Evolutionary conservation across 2,113 vertebrate genomes (phyloP).

Genomic region (Hassar affinis): DNA sequence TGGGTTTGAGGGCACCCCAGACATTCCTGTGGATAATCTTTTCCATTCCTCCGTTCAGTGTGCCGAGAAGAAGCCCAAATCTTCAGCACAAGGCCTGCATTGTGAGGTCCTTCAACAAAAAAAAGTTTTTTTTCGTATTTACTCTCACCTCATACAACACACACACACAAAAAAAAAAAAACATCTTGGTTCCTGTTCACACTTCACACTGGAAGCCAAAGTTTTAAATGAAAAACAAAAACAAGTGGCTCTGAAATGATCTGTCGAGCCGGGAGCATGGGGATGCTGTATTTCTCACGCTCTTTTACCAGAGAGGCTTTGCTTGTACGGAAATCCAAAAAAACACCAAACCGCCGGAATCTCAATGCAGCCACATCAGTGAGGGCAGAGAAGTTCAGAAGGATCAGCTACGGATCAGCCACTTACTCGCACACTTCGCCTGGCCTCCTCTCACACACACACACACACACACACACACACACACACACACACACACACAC

Average conservation of each 20-base stretch:
- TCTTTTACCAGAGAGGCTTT: conserved; percentile 65
- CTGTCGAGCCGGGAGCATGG: conserved; percentile 49
- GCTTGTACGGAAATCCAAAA: conserved; percentile 65
- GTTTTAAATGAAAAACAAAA: conserved; percentile 49
- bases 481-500: conserved; percentile 1
- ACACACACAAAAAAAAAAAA: conserved; percentile 51
- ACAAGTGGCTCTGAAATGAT: conserved; percentile 53
- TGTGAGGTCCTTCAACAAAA: conserved; percentile 64
- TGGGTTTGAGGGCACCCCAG: conserved; percentile 82
- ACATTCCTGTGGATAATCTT: conserved; percentile 85
- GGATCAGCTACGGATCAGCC: conserved; percentile 50
- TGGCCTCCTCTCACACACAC: not conserved
- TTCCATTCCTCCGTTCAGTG: conserved; percentile 79
- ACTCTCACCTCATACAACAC: conserved; percentile 59
- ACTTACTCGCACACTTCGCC: not conserved
- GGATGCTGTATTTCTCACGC: conserved; percentile 68
- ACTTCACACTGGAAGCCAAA: not conserved
- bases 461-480: not conserved
- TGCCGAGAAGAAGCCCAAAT: conserved; percentile 70
- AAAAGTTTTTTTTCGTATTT: not conserved
- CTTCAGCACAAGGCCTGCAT: conserved; percentile 76
- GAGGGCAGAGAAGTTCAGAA: conserved; percentile 62
- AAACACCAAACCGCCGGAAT: conserved; percentile 71
- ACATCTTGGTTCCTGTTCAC: conserved; percentile 5
- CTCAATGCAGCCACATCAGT: conserved; percentile 70